These are phyloP conservation scores for Phalacrocorax aristotelis DNA, from an alignment of 2,113 vertebrate species.

Conservation along the genomic window DNA sequence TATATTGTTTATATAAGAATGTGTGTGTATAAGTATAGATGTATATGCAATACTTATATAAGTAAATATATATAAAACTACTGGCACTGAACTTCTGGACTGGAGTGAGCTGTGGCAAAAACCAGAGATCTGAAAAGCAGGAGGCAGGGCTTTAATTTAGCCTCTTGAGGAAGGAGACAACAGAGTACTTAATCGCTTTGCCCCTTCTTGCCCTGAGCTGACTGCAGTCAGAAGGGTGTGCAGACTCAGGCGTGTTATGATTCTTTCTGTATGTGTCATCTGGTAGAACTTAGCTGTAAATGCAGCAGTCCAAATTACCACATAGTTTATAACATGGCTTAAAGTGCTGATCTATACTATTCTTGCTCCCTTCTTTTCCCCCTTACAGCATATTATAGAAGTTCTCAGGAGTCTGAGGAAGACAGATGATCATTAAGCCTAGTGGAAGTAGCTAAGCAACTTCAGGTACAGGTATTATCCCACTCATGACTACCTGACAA, in stretches of 20 bases:
- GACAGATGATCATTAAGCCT: background rate
- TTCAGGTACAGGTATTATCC: background rate
- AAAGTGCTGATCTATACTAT: background rate
- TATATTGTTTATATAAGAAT: background rate
- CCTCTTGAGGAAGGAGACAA: background rate
- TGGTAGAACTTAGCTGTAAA: slow-evolving; percentile 68
- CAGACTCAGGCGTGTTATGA: slow-evolving; percentile 38
- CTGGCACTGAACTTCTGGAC: background rate
- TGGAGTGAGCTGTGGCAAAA: background rate
- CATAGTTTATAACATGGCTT: background rate
- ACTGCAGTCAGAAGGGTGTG: slow-evolving; percentile 38
- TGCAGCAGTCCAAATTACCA: slow-evolving; percentile 44
- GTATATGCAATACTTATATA: background rate
- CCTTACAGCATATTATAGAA: background rate
- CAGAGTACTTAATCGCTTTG: slow-evolving; percentile 2
- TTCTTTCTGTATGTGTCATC: slow-evolving; percentile 63
- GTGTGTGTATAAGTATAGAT: background rate
- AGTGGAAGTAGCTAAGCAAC: background rate
- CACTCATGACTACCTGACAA: background rate
- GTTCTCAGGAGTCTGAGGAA: background rate
- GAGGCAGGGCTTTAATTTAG: background rate
- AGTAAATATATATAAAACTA: background rate
- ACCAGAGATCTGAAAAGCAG: background rate
- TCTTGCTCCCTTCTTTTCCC: background rate
- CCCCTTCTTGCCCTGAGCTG: slow-evolving; percentile 38